phyloP scores from a whole-genome alignment of 2,113 vertebrate species.

The Lepus americanus region DNA sequence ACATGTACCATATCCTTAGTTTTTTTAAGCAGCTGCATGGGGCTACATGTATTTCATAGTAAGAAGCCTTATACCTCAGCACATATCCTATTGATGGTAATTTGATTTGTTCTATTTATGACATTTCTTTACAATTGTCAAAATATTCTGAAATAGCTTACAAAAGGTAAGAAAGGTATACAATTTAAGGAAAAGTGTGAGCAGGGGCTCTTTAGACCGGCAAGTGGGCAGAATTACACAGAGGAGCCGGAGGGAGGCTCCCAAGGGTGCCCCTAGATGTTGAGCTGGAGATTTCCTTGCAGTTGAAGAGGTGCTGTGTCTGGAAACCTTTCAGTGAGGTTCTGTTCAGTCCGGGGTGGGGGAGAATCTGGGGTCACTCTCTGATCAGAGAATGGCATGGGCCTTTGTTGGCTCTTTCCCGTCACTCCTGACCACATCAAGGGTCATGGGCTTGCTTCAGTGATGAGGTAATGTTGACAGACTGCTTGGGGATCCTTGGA shows the following conservation, averaged over 20 bases:
- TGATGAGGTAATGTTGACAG: conserved; percentile 10
- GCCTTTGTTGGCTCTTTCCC: neutral
- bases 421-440: neutral
- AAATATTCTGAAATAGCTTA: conserved; percentile 17
- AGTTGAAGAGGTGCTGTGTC: neutral
- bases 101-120: conserved; percentile 11
- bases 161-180: neutral
- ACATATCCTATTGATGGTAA: neutral
- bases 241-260: neutral
- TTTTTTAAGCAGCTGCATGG: neutral
- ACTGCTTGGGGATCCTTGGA: neutral
- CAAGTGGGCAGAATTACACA: neutral
- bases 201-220: accelerated
- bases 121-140: conserved; percentile 25
- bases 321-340: neutral
- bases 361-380: neutral
- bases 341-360: neutral
- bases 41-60: neutral
- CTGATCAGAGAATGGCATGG: neutral
- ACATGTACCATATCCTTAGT: neutral
- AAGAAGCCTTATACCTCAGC: neutral
- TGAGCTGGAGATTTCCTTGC: neutral
- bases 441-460: neutral
- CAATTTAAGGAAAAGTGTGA: conserved; percentile 2
- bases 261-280: neutral